A percentile compares a stretch with the other conserved stretches of the same genome.
phyloP scores from a whole-genome alignment of 2,888 invertebrate species.

The Frankliniella fusca region DNA sequence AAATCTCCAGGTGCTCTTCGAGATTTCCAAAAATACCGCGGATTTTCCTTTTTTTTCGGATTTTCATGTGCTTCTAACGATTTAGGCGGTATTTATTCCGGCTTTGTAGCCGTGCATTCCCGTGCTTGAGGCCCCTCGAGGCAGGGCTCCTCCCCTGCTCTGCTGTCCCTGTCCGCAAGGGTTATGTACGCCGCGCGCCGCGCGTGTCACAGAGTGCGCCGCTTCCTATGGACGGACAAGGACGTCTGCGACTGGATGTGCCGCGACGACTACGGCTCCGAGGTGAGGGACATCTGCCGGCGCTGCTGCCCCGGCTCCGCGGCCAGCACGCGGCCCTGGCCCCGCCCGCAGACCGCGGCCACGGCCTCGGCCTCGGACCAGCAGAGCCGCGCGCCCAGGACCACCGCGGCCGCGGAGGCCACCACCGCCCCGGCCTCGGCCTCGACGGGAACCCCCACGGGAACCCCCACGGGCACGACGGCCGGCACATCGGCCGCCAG shows the following conservation, averaged over 20 bases:
- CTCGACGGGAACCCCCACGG: neutral
- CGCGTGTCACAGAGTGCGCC: neutral
- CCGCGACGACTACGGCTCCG: neutral
- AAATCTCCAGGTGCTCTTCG: too few relatives aligned
- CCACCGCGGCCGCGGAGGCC: neutral
- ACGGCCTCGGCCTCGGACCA: neutral
- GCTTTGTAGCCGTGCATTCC: too few relatives aligned
- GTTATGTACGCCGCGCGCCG: neutral
- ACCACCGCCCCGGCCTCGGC: neutral
- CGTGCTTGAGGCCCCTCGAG: too few relatives aligned
- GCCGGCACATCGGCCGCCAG: neutral
- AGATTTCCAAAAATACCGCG: too few relatives aligned
- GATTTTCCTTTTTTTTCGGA: too few relatives aligned
- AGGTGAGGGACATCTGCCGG: neutral
- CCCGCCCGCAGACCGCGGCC: neutral
- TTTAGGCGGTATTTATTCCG: too few relatives aligned
- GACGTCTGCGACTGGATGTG: conserved; percentile 18
- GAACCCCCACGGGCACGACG: neutral
- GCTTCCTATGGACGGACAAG: conserved; percentile 5
- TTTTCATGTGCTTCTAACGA: too few relatives aligned
- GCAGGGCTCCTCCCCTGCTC: too few relatives aligned
- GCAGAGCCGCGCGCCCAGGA: neutral
- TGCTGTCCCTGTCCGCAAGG: too few relatives aligned
- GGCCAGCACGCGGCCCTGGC: neutral
- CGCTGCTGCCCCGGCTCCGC: neutral